Percentiles rank a stretch among this genome's conserved stretches.
These are phyloP conservation scores for Baronia brevicornis DNA, from an alignment of 2,888 invertebrate genomes.

Conservation along the genomic window DNA sequence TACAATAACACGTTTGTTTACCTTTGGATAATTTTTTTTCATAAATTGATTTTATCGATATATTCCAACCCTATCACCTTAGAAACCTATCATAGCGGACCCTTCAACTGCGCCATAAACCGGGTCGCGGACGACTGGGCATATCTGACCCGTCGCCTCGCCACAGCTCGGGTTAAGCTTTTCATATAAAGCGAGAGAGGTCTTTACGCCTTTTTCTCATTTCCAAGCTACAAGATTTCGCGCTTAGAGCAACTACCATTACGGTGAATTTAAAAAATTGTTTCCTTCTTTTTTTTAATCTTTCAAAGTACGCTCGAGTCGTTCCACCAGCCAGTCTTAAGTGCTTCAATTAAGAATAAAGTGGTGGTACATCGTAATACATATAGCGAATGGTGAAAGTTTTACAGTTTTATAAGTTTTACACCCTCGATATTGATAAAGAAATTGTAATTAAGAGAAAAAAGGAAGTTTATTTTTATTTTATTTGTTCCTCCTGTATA, in stretches of 20 bases:
- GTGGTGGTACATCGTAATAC: too few relatives aligned
- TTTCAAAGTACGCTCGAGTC: neutral
- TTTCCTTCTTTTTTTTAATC: constrained; percentile 2
- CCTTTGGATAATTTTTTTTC: too few relatives aligned
- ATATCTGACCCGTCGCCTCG: constrained; percentile 39
- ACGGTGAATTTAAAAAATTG: constrained; percentile 10
- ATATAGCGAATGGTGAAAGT: too few relatives aligned
- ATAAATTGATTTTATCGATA: constrained; percentile 14
- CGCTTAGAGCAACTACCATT: constrained; percentile 19
- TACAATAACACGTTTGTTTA: too few relatives aligned
- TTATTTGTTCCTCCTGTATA: too few relatives aligned
- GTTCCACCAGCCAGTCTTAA: too few relatives aligned
- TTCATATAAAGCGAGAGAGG: constrained; percentile 44
- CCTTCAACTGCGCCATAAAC: constrained; percentile 42
- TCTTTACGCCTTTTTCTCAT: constrained; percentile 32
- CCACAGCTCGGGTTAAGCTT: constrained; percentile 47
- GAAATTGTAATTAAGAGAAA: too few relatives aligned
- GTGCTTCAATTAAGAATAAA: too few relatives aligned
- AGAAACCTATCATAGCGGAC: constrained; percentile 41
- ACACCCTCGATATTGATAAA: too few relatives aligned
- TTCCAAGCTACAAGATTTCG: constrained; percentile 23
- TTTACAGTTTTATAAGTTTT: too few relatives aligned
- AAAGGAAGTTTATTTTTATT: too few relatives aligned
- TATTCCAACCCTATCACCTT: constrained; percentile 16
- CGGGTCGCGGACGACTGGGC: constrained; percentile 27